Conservation (phyloP, 2,113 vertebrate genomes). For the Colius striatus region DNA sequence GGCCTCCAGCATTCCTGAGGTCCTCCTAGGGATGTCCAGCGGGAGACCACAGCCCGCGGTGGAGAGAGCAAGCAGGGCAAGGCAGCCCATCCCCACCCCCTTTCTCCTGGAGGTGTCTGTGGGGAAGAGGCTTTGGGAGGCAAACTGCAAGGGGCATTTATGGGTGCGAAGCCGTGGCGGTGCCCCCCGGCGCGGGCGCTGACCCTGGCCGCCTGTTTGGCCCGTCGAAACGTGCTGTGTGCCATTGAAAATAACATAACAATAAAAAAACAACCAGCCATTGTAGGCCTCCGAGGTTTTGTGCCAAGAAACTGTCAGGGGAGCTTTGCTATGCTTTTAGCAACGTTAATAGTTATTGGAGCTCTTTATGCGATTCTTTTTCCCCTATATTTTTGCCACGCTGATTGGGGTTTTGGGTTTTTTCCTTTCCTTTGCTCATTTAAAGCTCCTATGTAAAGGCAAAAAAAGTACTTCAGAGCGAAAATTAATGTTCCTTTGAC, state of each 20-base stretch:
- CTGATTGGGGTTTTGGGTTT: background rate
- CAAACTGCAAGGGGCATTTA: accelerated
- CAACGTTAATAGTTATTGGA: background rate
- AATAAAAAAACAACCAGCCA: background rate
- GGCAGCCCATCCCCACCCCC: background rate
- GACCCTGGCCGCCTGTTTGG: background rate
- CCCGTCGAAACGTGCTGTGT: background rate
- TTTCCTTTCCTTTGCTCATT: background rate
- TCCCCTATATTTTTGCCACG: background rate
- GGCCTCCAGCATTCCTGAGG: accelerated
- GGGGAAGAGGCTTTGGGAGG: background rate
- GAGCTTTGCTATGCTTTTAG: background rate
- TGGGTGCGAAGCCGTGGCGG: background rate
- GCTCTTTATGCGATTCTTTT: background rate
- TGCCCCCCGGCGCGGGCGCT: background rate
- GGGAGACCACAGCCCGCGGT: background rate
- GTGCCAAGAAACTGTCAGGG: slow-evolving; percentile 20
- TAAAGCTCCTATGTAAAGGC: background rate
- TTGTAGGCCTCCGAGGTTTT: background rate
- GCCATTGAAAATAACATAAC: background rate
- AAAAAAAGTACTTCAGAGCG: background rate
- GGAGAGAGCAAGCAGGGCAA: background rate
- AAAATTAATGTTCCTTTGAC: background rate
- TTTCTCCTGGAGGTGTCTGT: background rate
- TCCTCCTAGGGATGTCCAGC: background rate